Conservation (phyloP, 2,797 vertebrate species). For the Columba guinea region DNA sequence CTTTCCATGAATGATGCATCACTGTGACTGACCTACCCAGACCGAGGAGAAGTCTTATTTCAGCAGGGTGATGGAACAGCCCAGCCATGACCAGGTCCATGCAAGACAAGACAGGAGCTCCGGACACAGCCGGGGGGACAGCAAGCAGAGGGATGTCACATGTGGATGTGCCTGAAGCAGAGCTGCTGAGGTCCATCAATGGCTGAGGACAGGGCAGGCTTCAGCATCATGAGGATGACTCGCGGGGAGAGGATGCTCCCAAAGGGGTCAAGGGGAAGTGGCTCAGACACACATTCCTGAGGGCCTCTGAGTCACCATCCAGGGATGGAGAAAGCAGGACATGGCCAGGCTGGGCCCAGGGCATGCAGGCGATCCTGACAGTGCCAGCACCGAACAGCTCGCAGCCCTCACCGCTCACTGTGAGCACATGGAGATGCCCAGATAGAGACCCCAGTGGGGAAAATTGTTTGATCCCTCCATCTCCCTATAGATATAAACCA, state of each 20-base stretch:
- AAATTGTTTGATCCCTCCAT: neutral
- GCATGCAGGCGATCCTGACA: neutral
- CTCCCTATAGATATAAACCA: neutral
- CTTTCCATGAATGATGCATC: neutral
- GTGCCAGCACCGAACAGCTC: neutral
- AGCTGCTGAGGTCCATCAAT: neutral
- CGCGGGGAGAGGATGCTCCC: slow-evolving; percentile 44
- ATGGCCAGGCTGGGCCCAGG: neutral
- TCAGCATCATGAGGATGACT: slow-evolving; percentile 10
- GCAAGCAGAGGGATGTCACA: neutral
- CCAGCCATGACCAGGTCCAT: neutral
- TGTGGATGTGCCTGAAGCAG: neutral
- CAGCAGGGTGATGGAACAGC: neutral
- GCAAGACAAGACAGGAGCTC: neutral
- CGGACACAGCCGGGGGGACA: neutral
- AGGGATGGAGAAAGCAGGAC: slow-evolving; percentile 34
- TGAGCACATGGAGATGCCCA: neutral
- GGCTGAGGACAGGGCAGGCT: neutral
- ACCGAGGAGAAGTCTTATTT: neutral
- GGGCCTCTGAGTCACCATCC: slow-evolving; percentile 45
- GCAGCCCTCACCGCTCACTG: rapidly evolving
- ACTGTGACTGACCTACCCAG: rapidly evolving
- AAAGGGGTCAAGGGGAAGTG: slow-evolving; percentile 67
- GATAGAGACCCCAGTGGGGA: neutral
- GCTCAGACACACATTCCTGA: slow-evolving; percentile 66